Evolutionary conservation across 1,140 invertebrate genomes (phyloP).

Genomic region (Brachionus asplanchnoidis): DNA sequence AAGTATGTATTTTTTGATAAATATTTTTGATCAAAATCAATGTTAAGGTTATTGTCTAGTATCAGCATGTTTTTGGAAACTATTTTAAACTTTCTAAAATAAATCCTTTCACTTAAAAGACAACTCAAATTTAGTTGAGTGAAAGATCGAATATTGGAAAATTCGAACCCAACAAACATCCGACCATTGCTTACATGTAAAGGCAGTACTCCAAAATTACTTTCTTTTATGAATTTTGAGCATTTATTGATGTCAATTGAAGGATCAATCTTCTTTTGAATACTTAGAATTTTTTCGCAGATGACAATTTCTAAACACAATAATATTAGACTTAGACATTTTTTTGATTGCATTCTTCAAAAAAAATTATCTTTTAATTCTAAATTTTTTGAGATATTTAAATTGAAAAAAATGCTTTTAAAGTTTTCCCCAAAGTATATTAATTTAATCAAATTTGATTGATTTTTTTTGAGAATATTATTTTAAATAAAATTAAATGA

Average conservation of each 20-base stretch:
- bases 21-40: not conserved
- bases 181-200: not conserved
- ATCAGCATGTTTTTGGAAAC: not conserved
- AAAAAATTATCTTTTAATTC: too few relatives aligned
- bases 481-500: too few relatives aligned
- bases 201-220: not conserved
- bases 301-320: too few relatives aligned
- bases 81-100: not conserved
- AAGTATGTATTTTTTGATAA: not conserved
- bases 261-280: not conserved
- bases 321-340: too few relatives aligned
- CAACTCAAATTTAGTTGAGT: not conserved
- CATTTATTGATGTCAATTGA: not conserved
- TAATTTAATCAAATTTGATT: too few relatives aligned
- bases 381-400: too few relatives aligned
- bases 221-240: not conserved
- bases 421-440: too few relatives aligned
- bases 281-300: too few relatives aligned
- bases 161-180: not conserved
- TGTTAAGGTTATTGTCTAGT: not conserved
- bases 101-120: not conserved
- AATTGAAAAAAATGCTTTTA: too few relatives aligned
- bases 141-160: not conserved
- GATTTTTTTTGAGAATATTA: too few relatives aligned
- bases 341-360: too few relatives aligned